Base-by-base conservation (phyloP, 1,140 invertebrate species). In the Drosophila lowei region DNA sequence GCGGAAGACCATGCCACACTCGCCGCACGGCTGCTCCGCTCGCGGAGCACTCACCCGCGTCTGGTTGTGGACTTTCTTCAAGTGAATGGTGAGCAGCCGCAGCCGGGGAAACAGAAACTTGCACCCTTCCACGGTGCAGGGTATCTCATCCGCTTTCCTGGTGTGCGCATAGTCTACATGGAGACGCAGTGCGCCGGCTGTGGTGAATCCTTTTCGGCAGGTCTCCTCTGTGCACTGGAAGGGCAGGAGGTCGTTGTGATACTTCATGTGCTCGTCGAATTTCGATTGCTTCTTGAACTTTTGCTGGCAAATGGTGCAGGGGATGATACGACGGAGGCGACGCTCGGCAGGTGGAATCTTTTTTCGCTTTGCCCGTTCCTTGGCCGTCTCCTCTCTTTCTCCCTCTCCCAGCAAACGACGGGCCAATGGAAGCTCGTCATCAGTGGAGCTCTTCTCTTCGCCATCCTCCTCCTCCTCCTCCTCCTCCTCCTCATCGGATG, bases 221-320 rank as follows among this genome's bases (percentile, higher is more conserved):
- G 21, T 54, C 8, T 77, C 72, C 5, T 83, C 68, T 3, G 59
- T 44, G 43, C 90, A 91, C 28, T 90, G 90, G 16, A 74, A 88
- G 0, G 90, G 90, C 49, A 90, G 42, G 11, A 90, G 62, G 6
- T 89, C 86, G 23, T 90, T 90, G 38, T 91, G 90, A 25, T 90
- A 76, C 13, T 85, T 90, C 86, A 91, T 90, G 34, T 91, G 90
- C 21, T 90, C 86, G n/a, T 90, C 77, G 43, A 62, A 91, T 42
- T 79, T 81, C 0, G 65, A 47, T 1, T 61, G 43, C 57, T 90
- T 91, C 13, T 89, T 90, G 15, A 89, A 91, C 38, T 85, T 91
- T 30, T 90, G 78, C 13, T 79, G 77, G 34, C 90, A 91, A 25
- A 91, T 85, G 6, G 78, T 68, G 38, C 90, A 91, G 11, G 54